Percentiles rank a stretch among this genome's conserved stretches.
These are phyloP conservation scores for Drosophila diplacantha DNA, from an alignment of 2,888 invertebrate genomes.

Conservation along the genomic window DNA sequence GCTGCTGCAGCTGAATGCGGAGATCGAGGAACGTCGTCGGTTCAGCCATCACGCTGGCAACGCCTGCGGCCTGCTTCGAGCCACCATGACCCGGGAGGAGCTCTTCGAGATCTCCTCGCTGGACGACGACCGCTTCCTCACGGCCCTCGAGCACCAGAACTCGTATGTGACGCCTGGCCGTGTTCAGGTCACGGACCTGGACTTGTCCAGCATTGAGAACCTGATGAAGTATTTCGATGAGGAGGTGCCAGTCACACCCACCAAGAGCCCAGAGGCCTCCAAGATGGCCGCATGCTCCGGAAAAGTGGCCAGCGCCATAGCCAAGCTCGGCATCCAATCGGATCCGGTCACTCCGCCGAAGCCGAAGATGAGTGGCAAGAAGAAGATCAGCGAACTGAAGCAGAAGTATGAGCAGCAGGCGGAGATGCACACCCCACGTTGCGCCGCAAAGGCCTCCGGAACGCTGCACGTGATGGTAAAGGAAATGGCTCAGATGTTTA, in stretches of 20 bases:
- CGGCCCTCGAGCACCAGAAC: slow-evolving; percentile 61
- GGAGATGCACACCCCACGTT: slow-evolving; percentile 27
- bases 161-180: slow-evolving; percentile 39
- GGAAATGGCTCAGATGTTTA: slow-evolving; percentile 74
- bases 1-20: slow-evolving; percentile 64
- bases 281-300: slow-evolving; percentile 30
- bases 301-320: slow-evolving; percentile 64
- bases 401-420: slow-evolving; percentile 62
- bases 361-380: slow-evolving; percentile 24
- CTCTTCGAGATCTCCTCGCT: slow-evolving; percentile 68
- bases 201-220: slow-evolving; percentile 67
- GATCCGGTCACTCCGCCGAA: slow-evolving; percentile 26
- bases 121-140: slow-evolving; percentile 67
- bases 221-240: slow-evolving; percentile 74
- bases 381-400: slow-evolving; percentile 63
- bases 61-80: slow-evolving; percentile 50
- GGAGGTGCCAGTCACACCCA: slow-evolving; percentile 62
- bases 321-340: slow-evolving; percentile 51
- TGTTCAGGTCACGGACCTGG: slow-evolving; percentile 56
- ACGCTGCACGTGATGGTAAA: slow-evolving; percentile 64
- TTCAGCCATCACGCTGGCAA: slow-evolving; percentile 39
- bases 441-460: slow-evolving; percentile 1
- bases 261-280: slow-evolving; percentile 14
- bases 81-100: slow-evolving; percentile 68
- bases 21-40: slow-evolving; percentile 61